phyloP scores from a whole-genome alignment of 2,888 invertebrate species.

The Oxycera nigricornis region DNA sequence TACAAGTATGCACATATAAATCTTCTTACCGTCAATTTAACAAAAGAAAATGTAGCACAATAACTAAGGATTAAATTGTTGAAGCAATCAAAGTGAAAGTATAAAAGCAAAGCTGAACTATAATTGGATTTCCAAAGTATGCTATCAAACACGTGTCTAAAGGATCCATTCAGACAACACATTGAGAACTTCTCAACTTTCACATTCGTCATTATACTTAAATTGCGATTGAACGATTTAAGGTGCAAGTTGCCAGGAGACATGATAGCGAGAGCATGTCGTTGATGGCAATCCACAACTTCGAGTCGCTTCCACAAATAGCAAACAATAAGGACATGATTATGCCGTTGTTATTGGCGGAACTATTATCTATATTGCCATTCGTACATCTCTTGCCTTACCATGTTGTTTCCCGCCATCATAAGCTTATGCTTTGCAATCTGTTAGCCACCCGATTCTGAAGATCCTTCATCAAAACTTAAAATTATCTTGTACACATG shows the following conservation, averaged over 20 bases:
- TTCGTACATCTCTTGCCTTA: not conserved
- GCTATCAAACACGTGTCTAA: not conserved
- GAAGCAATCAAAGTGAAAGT: too few species aligned
- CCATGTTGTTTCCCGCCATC: too few species aligned
- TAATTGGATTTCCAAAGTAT: too few species aligned
- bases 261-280: not conserved
- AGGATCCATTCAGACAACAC: not conserved
- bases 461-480: not conserved
- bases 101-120: too few species aligned
- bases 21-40: too few species aligned
- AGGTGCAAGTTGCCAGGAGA: not conserved
- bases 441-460: not conserved
- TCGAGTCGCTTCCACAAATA: not conserved
- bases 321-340: slow-evolving; percentile 19
- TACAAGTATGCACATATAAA: too few species aligned
- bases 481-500: not conserved
- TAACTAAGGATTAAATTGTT: too few species aligned
- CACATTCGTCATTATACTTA: not conserved
- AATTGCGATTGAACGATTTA: slow-evolving; percentile 1
- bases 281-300: not conserved
- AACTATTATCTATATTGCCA: slow-evolving; percentile 26
- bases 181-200: not conserved
- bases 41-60: too few species aligned
- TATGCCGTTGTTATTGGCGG: not conserved
- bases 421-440: too few species aligned